A percentile compares a stretch with the other conserved stretches of the same genome.
Evolutionary conservation across 2,113 vertebrate species (phyloP).

Genomic region (Cacatua alba): DNA sequence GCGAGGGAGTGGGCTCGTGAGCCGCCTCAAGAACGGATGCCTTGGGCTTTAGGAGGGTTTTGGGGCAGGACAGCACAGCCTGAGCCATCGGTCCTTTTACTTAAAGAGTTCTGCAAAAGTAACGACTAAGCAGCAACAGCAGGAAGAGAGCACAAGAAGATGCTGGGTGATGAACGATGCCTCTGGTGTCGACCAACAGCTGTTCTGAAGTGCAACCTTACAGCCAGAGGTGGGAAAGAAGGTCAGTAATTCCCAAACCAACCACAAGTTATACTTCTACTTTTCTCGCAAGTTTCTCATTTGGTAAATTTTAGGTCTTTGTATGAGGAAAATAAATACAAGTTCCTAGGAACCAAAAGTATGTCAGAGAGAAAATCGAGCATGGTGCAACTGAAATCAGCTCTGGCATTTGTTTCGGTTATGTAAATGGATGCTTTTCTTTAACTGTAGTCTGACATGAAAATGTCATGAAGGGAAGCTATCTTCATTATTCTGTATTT

Average conservation of each 20-base stretch:
- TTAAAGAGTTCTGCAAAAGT: not conserved
- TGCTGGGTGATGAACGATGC: rapidly evolving
- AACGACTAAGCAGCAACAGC: not conserved
- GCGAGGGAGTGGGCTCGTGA: not conserved
- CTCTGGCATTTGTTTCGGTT: not conserved
- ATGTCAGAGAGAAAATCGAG: not conserved
- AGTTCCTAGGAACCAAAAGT: not conserved
- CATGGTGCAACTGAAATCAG: not conserved
- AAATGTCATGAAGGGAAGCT: not conserved
- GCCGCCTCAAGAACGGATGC: not conserved
- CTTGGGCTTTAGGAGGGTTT: not conserved
- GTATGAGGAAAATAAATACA: not conserved
- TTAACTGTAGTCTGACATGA: not conserved
- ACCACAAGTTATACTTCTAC: rapidly evolving
- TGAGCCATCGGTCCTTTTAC: not conserved
- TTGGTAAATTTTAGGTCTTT: not conserved
- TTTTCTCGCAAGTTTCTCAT: not conserved
- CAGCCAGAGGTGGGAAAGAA: not conserved
- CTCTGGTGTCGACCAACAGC: not conserved
- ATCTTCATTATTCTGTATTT: not conserved
- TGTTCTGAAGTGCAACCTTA: not conserved
- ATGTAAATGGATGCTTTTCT: not conserved
- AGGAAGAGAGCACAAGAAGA: not conserved
- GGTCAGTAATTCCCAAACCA: not conserved
- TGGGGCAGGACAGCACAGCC: not conserved